Conservation (phyloP, 2,113 vertebrate genomes). For the Prinia subflava region DNA sequence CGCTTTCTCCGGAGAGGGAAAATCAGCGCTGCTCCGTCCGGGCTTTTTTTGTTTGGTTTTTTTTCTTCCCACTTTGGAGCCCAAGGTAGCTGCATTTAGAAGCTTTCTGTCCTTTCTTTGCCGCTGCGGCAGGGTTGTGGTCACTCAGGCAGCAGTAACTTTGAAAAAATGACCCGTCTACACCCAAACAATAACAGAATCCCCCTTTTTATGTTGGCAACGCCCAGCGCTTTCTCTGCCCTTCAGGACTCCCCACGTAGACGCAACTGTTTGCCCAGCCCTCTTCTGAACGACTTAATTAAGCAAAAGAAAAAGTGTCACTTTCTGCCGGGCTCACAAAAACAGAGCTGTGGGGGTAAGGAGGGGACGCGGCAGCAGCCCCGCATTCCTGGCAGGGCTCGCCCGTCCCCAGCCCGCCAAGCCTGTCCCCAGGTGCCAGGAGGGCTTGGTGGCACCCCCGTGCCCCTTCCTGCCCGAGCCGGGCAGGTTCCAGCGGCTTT, state of each 20-base stretch:
- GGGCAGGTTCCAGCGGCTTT: background rate
- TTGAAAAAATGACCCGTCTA: conserved; percentile 88
- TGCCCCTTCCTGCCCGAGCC: fast-evolving
- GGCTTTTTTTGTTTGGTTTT: background rate
- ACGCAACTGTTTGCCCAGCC: conserved; percentile 84
- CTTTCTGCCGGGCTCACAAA: conserved; percentile 81
- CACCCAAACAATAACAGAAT: conserved; percentile 88
- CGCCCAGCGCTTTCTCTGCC: conserved; percentile 81
- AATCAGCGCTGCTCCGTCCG: conserved; percentile 6
- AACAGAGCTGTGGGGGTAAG: conserved; percentile 74
- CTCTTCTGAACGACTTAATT: conserved; percentile 86
- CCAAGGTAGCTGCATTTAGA: conserved; percentile 73
- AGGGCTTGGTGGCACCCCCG: fast-evolving
- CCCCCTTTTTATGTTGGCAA: conserved; percentile 85
- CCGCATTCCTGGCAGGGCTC: conserved; percentile 68
- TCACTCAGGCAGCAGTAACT: conserved; percentile 84
- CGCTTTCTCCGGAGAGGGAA: background rate
- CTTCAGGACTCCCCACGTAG: conserved; percentile 83
- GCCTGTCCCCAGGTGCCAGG: background rate
- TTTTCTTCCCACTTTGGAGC: conserved; percentile 34
- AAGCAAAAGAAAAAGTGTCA: conserved; percentile 86
- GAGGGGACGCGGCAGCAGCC: conserved; percentile 71
- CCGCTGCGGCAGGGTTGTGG: conserved; percentile 69
- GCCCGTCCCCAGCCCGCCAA: background rate
- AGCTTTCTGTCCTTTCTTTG: conserved; percentile 75